Percentiles rank a stretch among this genome's conserved stretches.
phyloP scores from a whole-genome alignment of 23 tunicate species.

The Botrylloides violaceus region DNA sequence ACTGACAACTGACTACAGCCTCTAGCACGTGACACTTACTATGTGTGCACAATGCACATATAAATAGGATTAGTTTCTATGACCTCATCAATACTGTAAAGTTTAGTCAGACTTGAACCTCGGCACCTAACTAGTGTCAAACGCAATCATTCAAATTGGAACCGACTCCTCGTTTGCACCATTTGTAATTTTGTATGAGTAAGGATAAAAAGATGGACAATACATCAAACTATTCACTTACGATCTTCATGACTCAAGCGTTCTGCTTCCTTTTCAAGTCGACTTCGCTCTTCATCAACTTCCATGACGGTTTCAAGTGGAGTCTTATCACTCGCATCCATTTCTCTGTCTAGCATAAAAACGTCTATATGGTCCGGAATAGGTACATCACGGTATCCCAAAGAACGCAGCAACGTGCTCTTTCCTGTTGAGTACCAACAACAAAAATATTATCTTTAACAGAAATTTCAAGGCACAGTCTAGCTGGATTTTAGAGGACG shows the following conservation, averaged over 20 bases:
- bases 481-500: too few relatives aligned
- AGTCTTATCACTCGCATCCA: conserved; percentile 51
- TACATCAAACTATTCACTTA: conserved; percentile 17
- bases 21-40: too few relatives aligned
- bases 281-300: conserved; percentile 74
- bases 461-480: too few relatives aligned
- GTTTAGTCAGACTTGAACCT: too few relatives aligned
- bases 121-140: too few relatives aligned
- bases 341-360: conserved; percentile 58
- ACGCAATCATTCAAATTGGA: too few relatives aligned
- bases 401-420: conserved; percentile 68
- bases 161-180: too few relatives aligned
- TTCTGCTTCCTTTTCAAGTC: conserved; percentile 80
- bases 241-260: conserved; percentile 57
- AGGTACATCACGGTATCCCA: conserved; percentile 62
- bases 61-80: too few relatives aligned
- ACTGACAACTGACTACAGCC: too few relatives aligned
- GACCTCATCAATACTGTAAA: too few relatives aligned
- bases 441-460: not conserved
- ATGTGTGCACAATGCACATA: too few relatives aligned
- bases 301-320: conserved; percentile 74
- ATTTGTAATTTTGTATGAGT: too few relatives aligned
- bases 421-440: conserved; percentile 44
- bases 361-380: conserved; percentile 85
- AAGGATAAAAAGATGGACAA: not conserved